A percentile compares a stretch with the other conserved stretches of the same genome.
phyloP scores from a whole-genome alignment of 1,140 invertebrate species.

The Anoplolepis gracilipes region DNA sequence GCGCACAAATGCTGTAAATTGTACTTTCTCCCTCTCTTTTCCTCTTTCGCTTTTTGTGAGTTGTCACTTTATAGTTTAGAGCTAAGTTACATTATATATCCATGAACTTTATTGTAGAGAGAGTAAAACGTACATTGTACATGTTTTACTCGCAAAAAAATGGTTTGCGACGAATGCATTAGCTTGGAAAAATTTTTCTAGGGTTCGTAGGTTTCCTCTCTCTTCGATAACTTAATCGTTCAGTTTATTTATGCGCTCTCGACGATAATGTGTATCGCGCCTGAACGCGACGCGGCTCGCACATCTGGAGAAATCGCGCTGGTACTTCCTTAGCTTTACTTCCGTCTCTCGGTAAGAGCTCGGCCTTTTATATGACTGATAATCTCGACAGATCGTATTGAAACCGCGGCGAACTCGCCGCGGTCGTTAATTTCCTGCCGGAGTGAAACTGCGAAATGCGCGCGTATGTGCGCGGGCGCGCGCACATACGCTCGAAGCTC shows the following conservation, averaged over 20 bases:
- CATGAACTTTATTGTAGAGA: neutral
- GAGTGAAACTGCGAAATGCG: slow-evolving; percentile 61
- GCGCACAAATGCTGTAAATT: slow-evolving; percentile 68
- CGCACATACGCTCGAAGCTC: slow-evolving; percentile 72
- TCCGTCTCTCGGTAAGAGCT: slow-evolving; percentile 71
- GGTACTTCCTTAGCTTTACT: slow-evolving; percentile 73
- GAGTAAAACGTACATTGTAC: too few relatives aligned
- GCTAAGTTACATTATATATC: neutral
- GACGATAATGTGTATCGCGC: slow-evolving; percentile 37
- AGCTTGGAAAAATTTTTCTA: neutral
- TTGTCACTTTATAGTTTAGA: neutral
- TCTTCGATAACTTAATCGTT: slow-evolving; percentile 20
- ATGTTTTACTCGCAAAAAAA: too few relatives aligned
- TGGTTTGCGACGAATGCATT: neutral
- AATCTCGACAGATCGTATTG: slow-evolving; percentile 76
- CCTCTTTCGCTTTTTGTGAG: neutral
- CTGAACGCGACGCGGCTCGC: neutral
- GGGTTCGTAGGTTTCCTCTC: neutral
- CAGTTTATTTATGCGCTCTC: slow-evolving; percentile 27
- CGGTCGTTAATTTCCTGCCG: slow-evolving; percentile 82
- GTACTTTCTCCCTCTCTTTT: neutral
- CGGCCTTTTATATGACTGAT: slow-evolving; percentile 72
- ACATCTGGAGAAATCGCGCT: slow-evolving; percentile 50
- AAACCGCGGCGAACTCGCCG: slow-evolving; percentile 65
- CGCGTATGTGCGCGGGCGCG: slow-evolving; percentile 40